Base-by-base conservation (phyloP, 2,888 invertebrate genomes). In the Luffia ferchaultella region DNA sequence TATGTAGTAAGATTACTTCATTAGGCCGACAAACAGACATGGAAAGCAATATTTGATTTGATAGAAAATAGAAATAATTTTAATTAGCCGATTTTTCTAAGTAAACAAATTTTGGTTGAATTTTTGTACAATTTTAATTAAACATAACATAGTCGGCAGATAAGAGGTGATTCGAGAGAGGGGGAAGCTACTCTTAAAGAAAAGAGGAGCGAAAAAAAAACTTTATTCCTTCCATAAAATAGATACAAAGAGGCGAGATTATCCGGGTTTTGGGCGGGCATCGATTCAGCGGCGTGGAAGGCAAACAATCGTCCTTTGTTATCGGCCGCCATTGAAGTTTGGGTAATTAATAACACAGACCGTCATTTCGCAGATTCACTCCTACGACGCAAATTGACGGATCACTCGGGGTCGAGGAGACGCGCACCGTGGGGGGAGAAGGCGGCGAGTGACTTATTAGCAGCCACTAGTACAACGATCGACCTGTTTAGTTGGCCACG, bases 281-380 rank as follows among this genome's bases (percentile, higher is more conserved):
- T 75, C 69, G 76, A 73, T 73, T 75, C 75, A 72, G 63, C 68
- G 69, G 70, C 65, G 69, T 61, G 71, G 71, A 73, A 70, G 68
- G 74, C 73, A 76, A 78, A 79, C 78, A 77, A 79, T 78, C 70
- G 72, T 67, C 77, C 76, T 75, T 79, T 79, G 79, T 78, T 68
- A 67, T 63, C 68, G 62, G 62, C 62, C 63, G 64, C 77, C 67
- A 76, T 78, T 77, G 72, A 77, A 76, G 70, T 70, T 70, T 59
- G 61, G 70, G 70, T 75, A 76, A 80, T 79, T 80, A 79, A 79
- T 79, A 78, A 78, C 65, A 67, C 63, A 58, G 65, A 67, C 66
- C 70, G 72, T 68, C 71, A 71, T 72, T 75, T 73, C 68, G 70
- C 70, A 70, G 74, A 72, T 74, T 76, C 71, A 75, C 73, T 70